A percentile compares a stretch with the other conserved stretches of the same genome.
Evolutionary conservation across 2,888 invertebrate genomes (phyloP).

Genomic region (Caenorhabditis sinica): DNA sequence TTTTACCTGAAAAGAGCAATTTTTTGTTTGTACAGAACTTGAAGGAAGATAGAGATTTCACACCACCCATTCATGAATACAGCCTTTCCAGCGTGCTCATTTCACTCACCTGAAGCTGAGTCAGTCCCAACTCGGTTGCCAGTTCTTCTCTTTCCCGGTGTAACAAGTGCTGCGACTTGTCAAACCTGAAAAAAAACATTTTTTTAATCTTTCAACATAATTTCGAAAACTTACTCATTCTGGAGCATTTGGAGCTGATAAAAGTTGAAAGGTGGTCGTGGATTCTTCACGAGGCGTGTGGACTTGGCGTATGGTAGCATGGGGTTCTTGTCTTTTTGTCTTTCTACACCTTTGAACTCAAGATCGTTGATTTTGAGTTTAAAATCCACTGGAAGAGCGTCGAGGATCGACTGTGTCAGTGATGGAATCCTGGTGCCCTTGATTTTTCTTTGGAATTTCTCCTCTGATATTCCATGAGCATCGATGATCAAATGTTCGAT

Average conservation of each 20-base stretch:
- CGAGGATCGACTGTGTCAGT: too few relatives aligned
- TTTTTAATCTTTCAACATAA: too few relatives aligned
- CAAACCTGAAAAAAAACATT: constrained; percentile 87
- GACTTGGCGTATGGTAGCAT: too few relatives aligned
- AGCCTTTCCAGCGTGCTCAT: not conserved
- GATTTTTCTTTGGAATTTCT: too few relatives aligned
- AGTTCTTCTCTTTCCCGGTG: constrained; percentile 98
- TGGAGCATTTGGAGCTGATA: constrained; percentile 98
- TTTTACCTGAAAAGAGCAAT: constrained; percentile 89
- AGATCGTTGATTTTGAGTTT: too few relatives aligned
- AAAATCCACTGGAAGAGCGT: too few relatives aligned
- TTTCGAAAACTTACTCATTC: constrained; percentile 87
- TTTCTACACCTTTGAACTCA: too few relatives aligned
- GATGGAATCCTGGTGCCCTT: too few relatives aligned
- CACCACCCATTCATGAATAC: too few relatives aligned
- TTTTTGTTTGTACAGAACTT: constrained; percentile 1
- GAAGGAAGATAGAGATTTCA: constrained; percentile 47
- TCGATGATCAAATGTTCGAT: too few relatives aligned
- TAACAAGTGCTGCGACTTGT: constrained; percentile 98
- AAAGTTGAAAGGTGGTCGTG: constrained; percentile 98
- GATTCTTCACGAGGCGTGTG: constrained; percentile 96
- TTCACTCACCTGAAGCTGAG: constrained; percentile 95
- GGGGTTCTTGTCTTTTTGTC: too few relatives aligned
- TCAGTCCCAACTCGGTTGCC: constrained; percentile 97
- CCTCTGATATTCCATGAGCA: too few relatives aligned